These are phyloP conservation scores for Cyanoderma ruficeps DNA, from an alignment of 2,113 vertebrate species.

Conservation along the genomic window DNA sequence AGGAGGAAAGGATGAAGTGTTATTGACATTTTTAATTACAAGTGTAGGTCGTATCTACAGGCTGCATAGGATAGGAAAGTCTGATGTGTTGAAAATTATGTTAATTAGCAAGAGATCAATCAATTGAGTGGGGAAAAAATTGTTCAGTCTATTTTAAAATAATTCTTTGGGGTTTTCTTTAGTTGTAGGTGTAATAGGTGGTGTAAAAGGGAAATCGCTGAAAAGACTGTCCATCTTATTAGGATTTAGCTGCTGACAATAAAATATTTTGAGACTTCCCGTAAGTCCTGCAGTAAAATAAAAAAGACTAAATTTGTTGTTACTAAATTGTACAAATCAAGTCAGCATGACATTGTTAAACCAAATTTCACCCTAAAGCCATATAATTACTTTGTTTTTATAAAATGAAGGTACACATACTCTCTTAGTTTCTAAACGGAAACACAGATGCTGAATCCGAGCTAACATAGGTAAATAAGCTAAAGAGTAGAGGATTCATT, in stretches of 20 bases:
- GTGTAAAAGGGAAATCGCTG: not conserved
- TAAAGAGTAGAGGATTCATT: not conserved
- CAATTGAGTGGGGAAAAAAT: not conserved
- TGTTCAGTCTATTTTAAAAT: not conserved
- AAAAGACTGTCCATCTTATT: not conserved
- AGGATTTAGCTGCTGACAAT: not conserved
- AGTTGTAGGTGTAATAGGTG: not conserved
- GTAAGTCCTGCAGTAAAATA: not conserved
- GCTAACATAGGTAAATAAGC: not conserved
- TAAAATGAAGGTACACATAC: not conserved
- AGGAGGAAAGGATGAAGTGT: not conserved
- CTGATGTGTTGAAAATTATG: not conserved
- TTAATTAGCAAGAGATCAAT: not conserved
- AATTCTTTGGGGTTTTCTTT: fast-evolving
- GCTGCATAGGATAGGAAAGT: not conserved
- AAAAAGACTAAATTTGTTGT: not conserved
- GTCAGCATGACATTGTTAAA: not conserved
- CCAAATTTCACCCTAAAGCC: not conserved
- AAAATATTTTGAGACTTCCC: not conserved
- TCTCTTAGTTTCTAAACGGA: not conserved
- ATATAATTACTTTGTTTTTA: not conserved
- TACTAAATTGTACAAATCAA: not conserved
- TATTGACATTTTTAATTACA: not conserved
- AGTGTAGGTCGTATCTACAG: not conserved
- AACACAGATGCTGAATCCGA: not conserved